Evolutionary conservation across 2,113 vertebrate species (phyloP), one percentile per base, ranked within the genome.

Genomic region (Sciurus niger): DNA sequence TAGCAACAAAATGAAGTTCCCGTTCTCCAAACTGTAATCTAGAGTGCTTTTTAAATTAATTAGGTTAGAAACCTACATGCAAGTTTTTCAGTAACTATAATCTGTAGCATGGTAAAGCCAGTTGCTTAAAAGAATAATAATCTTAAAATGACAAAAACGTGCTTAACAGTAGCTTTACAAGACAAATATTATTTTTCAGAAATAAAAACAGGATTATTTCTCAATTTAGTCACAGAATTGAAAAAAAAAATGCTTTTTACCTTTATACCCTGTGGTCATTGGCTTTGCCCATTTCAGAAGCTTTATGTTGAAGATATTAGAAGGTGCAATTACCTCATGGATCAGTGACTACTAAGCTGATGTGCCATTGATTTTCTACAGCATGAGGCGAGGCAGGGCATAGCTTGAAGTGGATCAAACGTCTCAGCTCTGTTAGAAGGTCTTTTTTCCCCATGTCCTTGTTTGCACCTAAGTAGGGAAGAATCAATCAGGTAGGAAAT

Each of bases 251-350:
- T 43, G n/a, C 13, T 43, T 67, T 46, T 73, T 73, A 84, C 25
- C 13, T 43, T 67, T 46, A 40, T 73, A 84, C 25, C 30, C 34
- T 88, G 34, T 96, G 13, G 73, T 97, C 46, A 74, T 6, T 79
- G 70, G 40, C 37, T 46, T 96, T 96, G 70, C 77, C 90, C 55
- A 91, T 96, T 94, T 97, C 34, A 95, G 46, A 32, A 51, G 68
- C 94, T 98, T 98, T 97, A 90, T 94, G 86, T 60, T 95, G 68
- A 96, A 34, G 40, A 94, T 96, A 95, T 97, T 94, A 98, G 73
- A 97, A 95, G 63, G 79, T 67, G 82, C 91, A 96, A 88, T 97
- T 89, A 87, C 73, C 74, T 88, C 53, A 95, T 43, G 43, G 43
- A 53, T 97, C 96, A 98, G 76, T 85, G 78, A 95, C 63, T 95